Evolutionary conservation across 2,113 vertebrate species (phyloP).

Genomic region (Notarius quadriscutis): DNA sequence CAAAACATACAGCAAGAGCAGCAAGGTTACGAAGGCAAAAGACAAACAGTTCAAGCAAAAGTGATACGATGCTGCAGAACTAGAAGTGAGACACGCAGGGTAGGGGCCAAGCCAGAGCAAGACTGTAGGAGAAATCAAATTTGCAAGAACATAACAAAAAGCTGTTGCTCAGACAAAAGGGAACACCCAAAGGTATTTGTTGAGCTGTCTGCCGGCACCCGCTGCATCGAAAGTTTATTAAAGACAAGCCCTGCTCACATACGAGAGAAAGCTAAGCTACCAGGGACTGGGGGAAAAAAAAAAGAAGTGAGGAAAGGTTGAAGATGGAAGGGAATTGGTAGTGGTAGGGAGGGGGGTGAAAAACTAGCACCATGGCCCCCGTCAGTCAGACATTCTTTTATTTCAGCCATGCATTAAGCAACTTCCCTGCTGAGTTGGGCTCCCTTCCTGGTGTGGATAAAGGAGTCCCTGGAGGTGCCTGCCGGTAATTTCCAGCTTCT

Average conservation of each 20-base stretch:
- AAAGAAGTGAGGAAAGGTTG: constrained; percentile 52
- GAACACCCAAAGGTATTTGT: constrained; percentile 76
- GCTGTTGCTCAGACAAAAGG: constrained; percentile 72
- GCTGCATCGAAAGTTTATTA: constrained; percentile 91
- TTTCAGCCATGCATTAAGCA: constrained; percentile 99
- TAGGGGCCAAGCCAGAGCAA: constrained; percentile 51
- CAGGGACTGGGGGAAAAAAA: constrained; percentile 75
- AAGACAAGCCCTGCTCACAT: constrained; percentile 86
- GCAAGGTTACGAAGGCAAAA: constrained; percentile 59
- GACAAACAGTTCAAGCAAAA: constrained; percentile 4
- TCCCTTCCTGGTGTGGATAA: constrained; percentile 99
- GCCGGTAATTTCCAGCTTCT: constrained; percentile 99
- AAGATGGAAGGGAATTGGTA: constrained; percentile 60
- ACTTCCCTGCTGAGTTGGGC: constrained; percentile 97
- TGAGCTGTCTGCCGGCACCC: constrained; percentile 85
- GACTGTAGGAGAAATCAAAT: constrained; percentile 81
- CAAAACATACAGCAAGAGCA: constrained; percentile 66
- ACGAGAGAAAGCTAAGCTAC: constrained; percentile 90
- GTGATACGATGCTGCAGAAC: constrained; percentile 16
- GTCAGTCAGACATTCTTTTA: constrained; percentile 99
- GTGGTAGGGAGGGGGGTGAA: constrained; percentile 66
- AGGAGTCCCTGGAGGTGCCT: constrained; percentile 94
- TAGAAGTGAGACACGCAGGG: not conserved
- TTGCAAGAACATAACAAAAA: constrained; percentile 82
- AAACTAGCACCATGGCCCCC: constrained; percentile 85